Conservation (phyloP, 1,140 invertebrate species). For the Oppia nitens region DNA sequence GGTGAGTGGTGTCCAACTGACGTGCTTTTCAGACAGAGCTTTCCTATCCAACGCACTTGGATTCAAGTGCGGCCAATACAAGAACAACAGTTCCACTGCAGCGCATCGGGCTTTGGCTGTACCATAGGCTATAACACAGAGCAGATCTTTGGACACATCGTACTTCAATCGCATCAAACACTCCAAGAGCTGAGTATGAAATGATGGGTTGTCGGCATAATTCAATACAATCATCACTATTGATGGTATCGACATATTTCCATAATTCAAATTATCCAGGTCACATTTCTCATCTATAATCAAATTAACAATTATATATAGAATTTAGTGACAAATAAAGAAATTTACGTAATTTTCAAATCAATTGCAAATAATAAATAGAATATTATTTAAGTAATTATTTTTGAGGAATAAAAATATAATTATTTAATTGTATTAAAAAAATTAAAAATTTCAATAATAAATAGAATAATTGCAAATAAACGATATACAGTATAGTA, state of each 20-base stretch:
- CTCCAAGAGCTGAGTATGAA: constrained; percentile 84
- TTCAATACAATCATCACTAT: constrained; percentile 96
- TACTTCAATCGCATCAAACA: constrained; percentile 81
- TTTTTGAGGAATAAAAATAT: no score
- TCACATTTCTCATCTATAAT: neutral
- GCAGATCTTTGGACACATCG: constrained; percentile 71
- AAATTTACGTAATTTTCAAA: neutral
- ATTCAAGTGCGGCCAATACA: constrained; percentile 98
- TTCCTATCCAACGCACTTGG: constrained; percentile 77
- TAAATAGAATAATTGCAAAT: no score
- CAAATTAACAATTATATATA: neutral
- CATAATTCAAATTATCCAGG: constrained; percentile 38
- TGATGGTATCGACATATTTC: constrained; percentile 70
- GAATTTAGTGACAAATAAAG: neutral
- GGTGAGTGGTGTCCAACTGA: constrained; percentile 22
- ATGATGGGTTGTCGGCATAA: constrained; percentile 76
- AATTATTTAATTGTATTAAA: no score
- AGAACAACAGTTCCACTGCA: constrained; percentile 89
- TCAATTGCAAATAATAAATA: neutral
- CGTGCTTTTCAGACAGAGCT: constrained; percentile 56
- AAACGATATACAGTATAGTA: no score
- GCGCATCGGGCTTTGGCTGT: constrained; percentile 73
- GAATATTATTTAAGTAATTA: no score
- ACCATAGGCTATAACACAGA: constrained; percentile 92
- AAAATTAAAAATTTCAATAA: no score